Base-by-base conservation (phyloP, 2,797 vertebrate genomes). In the Phrynocephalus vlangalii region DNA sequence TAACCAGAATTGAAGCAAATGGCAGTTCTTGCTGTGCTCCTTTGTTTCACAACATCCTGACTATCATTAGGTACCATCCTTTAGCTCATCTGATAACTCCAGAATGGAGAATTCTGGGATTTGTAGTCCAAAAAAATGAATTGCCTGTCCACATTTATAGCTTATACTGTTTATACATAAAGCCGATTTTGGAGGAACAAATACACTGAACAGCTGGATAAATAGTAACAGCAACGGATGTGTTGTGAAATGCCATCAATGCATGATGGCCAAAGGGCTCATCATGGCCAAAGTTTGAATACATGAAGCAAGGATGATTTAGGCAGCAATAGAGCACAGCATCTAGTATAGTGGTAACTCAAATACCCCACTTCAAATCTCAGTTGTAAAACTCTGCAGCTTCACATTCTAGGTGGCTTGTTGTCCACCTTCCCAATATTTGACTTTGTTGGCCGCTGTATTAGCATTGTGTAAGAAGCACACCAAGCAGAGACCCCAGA, bases 171-270 rank as follows among this genome's bases (percentile, higher is more conserved):
- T 30, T 87, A 82, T 82, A 63, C 33, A 60, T 75, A 82, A 76
- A 82, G 71, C 79, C 67, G 80, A 68, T 52, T 68, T 82, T 91
- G 92, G 93, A 94, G 88, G 88, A 79, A 90, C 75, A 90, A 88
- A 90, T 48, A 26, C n/a, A 76, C 60, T 66, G 50, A 30, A 82
- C 38, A 76, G 50, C 26, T 13, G 67, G 67, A 56, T 82, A 72
- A 63, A 82, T 76, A 82, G 79, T 70, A 70, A 70, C 63, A 86
- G 48, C 44, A 76, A 71, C 22, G 22, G 71, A 87, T 82, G 38
- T 52, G n/a, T 82, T 30, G 33, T 10, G 3, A 86, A 80, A 68
- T 86, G 56, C 78, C 77, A 5, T 70, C 15, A 78, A 70, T 33
- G 48, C 28, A 68, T 50, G 13, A 44, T 48, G 68, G n/a, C 22